Conservation (phyloP, 2,888 invertebrate genomes). For the Apocheima hispidaria region DNA sequence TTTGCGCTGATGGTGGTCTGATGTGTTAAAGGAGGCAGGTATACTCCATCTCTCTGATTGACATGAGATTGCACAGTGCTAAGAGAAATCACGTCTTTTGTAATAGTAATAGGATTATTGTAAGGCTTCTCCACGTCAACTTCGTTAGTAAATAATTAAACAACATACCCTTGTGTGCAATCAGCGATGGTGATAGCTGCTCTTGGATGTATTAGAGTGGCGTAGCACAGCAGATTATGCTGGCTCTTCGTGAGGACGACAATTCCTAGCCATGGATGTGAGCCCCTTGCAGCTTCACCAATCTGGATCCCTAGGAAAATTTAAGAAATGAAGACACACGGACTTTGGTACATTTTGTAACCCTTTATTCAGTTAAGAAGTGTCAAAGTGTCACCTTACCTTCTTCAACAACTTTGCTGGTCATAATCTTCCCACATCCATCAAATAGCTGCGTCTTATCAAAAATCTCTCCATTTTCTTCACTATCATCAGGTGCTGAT, state of each 20-base stretch:
- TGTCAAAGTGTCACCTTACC: slow-evolving; percentile 26
- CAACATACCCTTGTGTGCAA: slow-evolving; percentile 68
- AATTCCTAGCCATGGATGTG: slow-evolving; percentile 74
- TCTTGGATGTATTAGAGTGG: slow-evolving; percentile 72
- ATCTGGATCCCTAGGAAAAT: slow-evolving; percentile 53
- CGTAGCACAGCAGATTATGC: slow-evolving; percentile 72
- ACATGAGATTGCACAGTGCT: too few species aligned
- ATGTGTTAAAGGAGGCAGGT: too few species aligned
- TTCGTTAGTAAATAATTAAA: background rate
- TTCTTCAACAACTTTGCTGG: slow-evolving; percentile 28
- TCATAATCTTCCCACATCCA: slow-evolving; percentile 64
- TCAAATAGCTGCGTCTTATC: slow-evolving; percentile 58
- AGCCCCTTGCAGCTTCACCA: slow-evolving; percentile 58
- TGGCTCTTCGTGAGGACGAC: slow-evolving; percentile 64
- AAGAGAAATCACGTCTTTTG: too few species aligned
- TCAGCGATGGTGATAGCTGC: slow-evolving; percentile 73
- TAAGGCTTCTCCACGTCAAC: background rate
- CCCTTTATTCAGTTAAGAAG: background rate
- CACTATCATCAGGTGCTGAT: slow-evolving; percentile 42
- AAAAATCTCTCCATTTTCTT: slow-evolving; percentile 50
- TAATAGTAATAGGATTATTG: background rate
- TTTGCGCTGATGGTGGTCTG: too few species aligned
- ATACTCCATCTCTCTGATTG: too few species aligned
- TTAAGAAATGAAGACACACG: background rate
- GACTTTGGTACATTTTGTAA: too few species aligned